Conservation (phyloP, 35 echinoderm and acorn worm genomes). For the Stichopus chloronotus region DNA sequence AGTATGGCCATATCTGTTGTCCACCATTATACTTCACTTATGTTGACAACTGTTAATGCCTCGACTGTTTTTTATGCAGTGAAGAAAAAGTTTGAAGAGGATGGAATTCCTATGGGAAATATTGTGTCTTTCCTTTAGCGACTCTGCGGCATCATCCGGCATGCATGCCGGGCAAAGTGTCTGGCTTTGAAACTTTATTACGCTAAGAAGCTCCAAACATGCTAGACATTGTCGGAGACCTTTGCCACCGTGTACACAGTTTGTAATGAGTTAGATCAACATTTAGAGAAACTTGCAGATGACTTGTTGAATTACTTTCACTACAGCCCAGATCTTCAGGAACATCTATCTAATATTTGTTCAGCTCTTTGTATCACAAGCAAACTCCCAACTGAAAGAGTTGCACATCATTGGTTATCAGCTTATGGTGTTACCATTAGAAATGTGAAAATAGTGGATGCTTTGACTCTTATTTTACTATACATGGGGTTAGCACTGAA, state of each 20-base stretch:
- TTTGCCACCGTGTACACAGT: conserved; percentile 70
- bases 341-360: conserved; percentile 59
- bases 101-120: conserved; percentile 65
- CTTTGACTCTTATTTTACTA: conserved; percentile 68
- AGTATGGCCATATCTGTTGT: conserved; percentile 44
- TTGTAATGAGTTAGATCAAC: background rate
- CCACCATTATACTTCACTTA: conserved; percentile 53
- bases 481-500: conserved; percentile 60
- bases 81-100: conserved; percentile 45
- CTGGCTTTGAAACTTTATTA: conserved; percentile 58
- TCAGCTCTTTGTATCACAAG: conserved; percentile 39
- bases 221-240: conserved; percentile 67
- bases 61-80: conserved; percentile 55
- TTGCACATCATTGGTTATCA: conserved; percentile 70
- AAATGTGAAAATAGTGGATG: conserved; percentile 69
- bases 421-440: conserved; percentile 58
- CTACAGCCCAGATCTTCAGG: conserved; percentile 65
- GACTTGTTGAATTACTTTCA: conserved; percentile 66
- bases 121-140: conserved; percentile 45
- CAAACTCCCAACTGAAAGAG: conserved; percentile 59
- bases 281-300: conserved; percentile 64
- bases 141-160: conserved; percentile 61
- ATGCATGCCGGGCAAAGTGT: conserved; percentile 58
- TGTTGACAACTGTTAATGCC: conserved; percentile 61
- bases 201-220: conserved; percentile 53